Base-by-base conservation (phyloP, 2,888 invertebrate genomes). In the Pristionchus exspectatus region DNA sequence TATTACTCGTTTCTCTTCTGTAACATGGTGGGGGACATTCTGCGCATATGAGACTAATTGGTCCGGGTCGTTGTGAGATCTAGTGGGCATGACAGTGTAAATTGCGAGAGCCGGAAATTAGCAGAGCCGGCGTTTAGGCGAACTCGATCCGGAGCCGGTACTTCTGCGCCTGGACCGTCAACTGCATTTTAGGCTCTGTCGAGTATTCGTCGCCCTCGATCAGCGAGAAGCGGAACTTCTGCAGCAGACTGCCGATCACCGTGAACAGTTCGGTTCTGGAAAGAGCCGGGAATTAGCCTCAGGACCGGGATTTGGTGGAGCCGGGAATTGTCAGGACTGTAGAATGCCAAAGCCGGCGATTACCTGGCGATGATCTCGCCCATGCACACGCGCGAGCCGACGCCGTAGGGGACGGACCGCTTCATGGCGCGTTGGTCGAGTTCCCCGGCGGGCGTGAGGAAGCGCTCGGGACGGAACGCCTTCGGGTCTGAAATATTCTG, bases 301-400 rank as follows among this genome's bases (percentile, higher is more conserved):
- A n/a, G 33, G 14, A 14, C 69, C 69, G 33, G 27, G 27, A 27
- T 27, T 27, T 9, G 1, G 10, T 14, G 33, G 44, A n/a, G 44
- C 44, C 44, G 81, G 44, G 30, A 33, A 44, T 12, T n/a, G 83
- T 38, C 24, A 30, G 33, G 16, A 18, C 14, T n/a, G n/a, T n/a
- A 30, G 4, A 56, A 85, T 63, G 69, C 21, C 30, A 30, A 30
- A 69, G 44, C 21, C 44, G 30, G 38, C 1, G 7, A 3, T 83
- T 54, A 89, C 89, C 89, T 63, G 5, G 90, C 90, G 16, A 90
- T 87, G 9, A n/a, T 87, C 27, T 90, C 90, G 54, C 90, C 90
- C 90, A 90, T 90, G 85, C 90, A 90, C 12, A 90, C 50, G 44
- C 90, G 90, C 14, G 87, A 66, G 72, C 90, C 90, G 30, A 87